Base-by-base conservation (phyloP, 1,140 invertebrate genomes). In the Notospermus geniculatus region DNA sequence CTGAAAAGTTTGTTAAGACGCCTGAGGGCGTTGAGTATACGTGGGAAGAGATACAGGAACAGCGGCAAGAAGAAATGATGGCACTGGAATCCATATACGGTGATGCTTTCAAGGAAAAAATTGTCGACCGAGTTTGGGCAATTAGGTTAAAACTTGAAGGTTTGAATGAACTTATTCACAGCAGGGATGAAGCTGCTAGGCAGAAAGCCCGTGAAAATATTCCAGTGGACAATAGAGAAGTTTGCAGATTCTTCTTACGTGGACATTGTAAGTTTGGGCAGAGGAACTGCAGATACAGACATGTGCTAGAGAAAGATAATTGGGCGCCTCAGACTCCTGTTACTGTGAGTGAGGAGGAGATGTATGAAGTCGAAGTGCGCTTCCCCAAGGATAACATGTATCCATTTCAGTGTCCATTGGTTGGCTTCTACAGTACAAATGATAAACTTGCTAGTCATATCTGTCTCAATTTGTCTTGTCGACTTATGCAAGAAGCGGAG, bases 71-170 rank as follows among this genome's bases (percentile, higher is more conserved):
- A 30, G 77, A 79, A 68, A 79, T 74, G 61, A 61, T 70, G 46
- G 77, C 71, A 22, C 54, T 79, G 13, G 25, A 74, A 61, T 67
- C 75, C 23, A 79, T 79, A 13, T 79, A 75, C 63, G 75, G 71
- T 29, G 65, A 71, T 19, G 64, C 58, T 15, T 78, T 79, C 65
- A 59, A 60, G 56, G 74, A 78, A 54, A 70, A 69, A 52, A 71
- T 78, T 25, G 57, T 64, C 5, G 71, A 74, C 53, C 70, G 54
- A 58, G 62, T 74, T 2, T 79, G 77, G 77, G 50, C 70, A 30
- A 29, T 79, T 2, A 67, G 67, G 53, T 41, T 77, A 23, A 65
- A 74, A 36, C 59, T 76, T 22, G 67, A 67, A 29, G 60, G 65
- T 36, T 32, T 68, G 68, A 62, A 67, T 57, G 55, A 60, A 68